phyloP scores from a whole-genome alignment of 2,113 vertebrate genomes.

The Menura novaehollandiae region DNA sequence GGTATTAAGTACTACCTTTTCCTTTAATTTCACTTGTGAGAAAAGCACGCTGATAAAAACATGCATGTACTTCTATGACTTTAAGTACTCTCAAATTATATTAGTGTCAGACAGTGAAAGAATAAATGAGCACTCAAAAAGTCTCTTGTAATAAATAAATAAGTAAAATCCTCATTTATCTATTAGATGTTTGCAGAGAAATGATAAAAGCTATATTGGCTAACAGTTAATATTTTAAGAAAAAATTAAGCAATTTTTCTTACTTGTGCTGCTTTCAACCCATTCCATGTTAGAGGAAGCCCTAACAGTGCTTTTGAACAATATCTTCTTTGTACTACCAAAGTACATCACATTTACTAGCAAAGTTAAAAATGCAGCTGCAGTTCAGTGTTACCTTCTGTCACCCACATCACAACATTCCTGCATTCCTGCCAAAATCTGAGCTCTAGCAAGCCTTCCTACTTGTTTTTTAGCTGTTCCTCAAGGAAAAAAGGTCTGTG shows the following conservation, averaged over 20 bases:
- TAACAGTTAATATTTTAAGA: neutral
- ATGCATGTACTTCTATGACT: neutral
- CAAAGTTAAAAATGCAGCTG: neutral
- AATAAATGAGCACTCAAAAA: neutral
- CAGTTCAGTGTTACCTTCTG: neutral
- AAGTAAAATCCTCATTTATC: neutral
- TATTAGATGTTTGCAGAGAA: neutral
- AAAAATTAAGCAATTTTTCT: neutral
- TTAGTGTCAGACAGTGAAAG: neutral
- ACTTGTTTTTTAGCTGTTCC: neutral
- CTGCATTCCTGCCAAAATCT: neutral
- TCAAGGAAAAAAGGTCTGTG: constrained; percentile 16
- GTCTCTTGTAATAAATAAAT: neutral
- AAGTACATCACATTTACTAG: neutral
- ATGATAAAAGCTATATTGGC: neutral
- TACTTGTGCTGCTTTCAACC: neutral
- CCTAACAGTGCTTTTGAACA: neutral
- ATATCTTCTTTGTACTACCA: neutral
- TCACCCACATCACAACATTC: neutral
- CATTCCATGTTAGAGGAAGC: neutral
- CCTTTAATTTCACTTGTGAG: neutral
- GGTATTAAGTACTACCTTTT: neutral
- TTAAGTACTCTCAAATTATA: neutral
- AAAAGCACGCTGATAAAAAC: neutral
- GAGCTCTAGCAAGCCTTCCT: neutral